Conservation (phyloP, 2,113 vertebrate genomes). For the Tympanuchus pallidicinctus region DNA sequence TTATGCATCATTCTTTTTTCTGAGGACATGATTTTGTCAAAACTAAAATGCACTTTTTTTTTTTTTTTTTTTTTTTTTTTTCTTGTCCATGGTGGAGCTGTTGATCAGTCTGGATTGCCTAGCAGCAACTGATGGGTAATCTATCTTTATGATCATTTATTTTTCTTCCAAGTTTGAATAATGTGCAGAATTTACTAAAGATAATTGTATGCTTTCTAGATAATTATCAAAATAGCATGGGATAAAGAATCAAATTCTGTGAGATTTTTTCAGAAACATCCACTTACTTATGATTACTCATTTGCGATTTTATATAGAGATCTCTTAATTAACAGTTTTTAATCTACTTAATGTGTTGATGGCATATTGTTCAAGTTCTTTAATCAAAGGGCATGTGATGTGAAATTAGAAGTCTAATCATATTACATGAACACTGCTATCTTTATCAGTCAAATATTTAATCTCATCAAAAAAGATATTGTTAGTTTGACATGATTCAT, state of each 20-base stretch:
- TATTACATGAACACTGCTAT: slow-evolving; percentile 34
- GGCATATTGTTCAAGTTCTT: slow-evolving; percentile 49
- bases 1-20: background rate
- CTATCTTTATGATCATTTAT: background rate
- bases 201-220: background rate
- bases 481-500: slow-evolving; percentile 35
- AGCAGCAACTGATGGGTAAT: background rate
- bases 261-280: slow-evolving; percentile 3
- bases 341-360: slow-evolving; percentile 41
- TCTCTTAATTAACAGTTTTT: slow-evolving; percentile 42
- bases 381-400: slow-evolving; percentile 42
- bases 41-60: background rate
- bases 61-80: background rate
- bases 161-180: background rate
- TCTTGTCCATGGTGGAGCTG: background rate
- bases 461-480: slow-evolving; percentile 47
- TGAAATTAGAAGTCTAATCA: slow-evolving; percentile 42
- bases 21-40: background rate
- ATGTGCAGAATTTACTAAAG: background rate
- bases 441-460: slow-evolving; percentile 51
- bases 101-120: background rate
- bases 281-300: slow-evolving; percentile 21
- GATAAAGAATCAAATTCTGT: background rate
- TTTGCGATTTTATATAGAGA: slow-evolving; percentile 16
- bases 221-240: background rate